These are phyloP conservation scores for Gymnocephalus cernua DNA, from an alignment of 2,113 vertebrate genomes.

Conservation along the genomic window DNA sequence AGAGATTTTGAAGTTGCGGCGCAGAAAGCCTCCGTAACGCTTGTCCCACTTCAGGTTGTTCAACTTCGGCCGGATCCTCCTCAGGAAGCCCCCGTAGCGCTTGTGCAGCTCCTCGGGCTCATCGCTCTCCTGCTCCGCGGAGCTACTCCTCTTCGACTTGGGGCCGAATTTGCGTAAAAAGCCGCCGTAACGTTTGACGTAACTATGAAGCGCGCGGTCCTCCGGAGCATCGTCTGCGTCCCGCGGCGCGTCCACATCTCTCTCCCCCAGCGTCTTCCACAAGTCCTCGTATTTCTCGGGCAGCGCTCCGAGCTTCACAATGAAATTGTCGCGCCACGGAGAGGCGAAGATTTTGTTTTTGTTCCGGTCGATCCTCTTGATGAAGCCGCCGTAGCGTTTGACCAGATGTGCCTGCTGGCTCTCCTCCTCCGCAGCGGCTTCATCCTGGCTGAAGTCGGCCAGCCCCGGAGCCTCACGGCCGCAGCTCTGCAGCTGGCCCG, in stretches of 20 bases:
- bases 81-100: conserved; percentile 96
- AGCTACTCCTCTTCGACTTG: conserved; percentile 87
- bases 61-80: conserved; percentile 94
- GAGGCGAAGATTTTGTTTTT: conserved; percentile 81
- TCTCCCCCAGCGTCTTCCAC: conserved; percentile 75
- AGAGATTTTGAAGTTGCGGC: conserved; percentile 94
- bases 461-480: conserved; percentile 45
- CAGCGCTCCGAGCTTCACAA: conserved; percentile 72
- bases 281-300: conserved; percentile 81
- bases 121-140: conserved; percentile 65
- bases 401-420: conserved; percentile 64
- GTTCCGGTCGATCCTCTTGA: conserved; percentile 88
- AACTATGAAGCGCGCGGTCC: conserved; percentile 51
- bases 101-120: conserved; percentile 90
- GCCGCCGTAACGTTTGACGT: conserved; percentile 88
- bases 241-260: conserved; percentile 41
- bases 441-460: conserved; percentile 59
- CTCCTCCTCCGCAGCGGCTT: conserved; percentile 61
- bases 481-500: conserved; percentile 87
- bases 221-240: conserved; percentile 37
- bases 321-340: conserved; percentile 81
- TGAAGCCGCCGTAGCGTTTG: conserved; percentile 88
- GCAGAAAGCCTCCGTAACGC: conserved; percentile 93
- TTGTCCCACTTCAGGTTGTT: conserved; percentile 97
- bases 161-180: conserved; percentile 90